These are phyloP conservation scores for Cactoblastis cactorum DNA, from an alignment of 2,888 invertebrate genomes.

Conservation along the genomic window DNA sequence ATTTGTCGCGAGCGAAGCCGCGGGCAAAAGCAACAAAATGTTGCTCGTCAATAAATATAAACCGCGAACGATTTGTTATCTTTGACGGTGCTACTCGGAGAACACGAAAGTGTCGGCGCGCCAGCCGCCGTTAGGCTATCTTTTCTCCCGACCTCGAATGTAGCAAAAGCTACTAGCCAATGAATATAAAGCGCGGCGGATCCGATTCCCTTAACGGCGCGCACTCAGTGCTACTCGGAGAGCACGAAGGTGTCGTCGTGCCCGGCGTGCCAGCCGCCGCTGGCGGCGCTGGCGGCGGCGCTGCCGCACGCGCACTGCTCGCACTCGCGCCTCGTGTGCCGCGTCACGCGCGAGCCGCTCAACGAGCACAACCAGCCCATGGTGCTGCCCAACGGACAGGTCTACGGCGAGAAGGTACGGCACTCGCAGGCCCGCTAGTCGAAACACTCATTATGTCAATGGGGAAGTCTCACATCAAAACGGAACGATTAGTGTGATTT, in stretches of 20 bases:
- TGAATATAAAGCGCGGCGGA: no score
- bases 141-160: no score
- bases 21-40: no score
- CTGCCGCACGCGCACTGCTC: conserved; percentile 98
- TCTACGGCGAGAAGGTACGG: conserved; percentile 92
- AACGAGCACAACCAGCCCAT: conserved; percentile 99
- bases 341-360: conserved; percentile 92
- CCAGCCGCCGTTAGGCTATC: conserved; percentile 90
- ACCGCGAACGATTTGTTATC: no score
- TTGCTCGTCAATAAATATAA: no score
- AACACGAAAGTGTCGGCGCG: conserved; percentile 91
- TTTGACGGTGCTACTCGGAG: conserved; percentile 76
- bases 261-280: conserved; percentile 94
- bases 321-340: conserved; percentile 96
- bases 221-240: conserved; percentile 76
- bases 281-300: conserved; percentile 96
- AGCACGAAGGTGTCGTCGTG: conserved; percentile 90
- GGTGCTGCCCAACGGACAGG: conserved; percentile 99
- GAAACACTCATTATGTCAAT: no score
- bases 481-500: no score
- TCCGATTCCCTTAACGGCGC: not conserved
- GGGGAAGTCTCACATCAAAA: no score
- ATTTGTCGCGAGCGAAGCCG: no score
- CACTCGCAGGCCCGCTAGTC: not conserved
- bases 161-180: no score